phyloP scores from a whole-genome alignment of 2,797 vertebrate species.

The Monodelphis domestica region DNA sequence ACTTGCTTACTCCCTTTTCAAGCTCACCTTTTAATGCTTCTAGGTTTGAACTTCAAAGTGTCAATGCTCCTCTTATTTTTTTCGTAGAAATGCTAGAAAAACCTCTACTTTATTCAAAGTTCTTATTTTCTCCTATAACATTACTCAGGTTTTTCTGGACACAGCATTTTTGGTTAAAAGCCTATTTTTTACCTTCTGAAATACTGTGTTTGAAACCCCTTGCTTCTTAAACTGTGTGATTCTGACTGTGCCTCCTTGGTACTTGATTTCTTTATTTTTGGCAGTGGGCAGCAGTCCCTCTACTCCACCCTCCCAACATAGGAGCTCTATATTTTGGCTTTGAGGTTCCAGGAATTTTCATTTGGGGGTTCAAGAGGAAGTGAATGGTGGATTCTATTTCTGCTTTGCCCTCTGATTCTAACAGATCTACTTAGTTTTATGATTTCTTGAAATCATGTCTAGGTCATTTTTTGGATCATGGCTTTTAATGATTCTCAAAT shows the following conservation, averaged over 20 bases:
- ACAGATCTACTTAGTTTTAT: background rate
- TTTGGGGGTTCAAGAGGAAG: background rate
- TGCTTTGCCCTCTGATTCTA: background rate
- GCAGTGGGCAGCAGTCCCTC: too few relatives aligned
- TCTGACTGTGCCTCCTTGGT: background rate
- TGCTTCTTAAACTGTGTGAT: background rate
- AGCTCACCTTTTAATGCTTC: background rate
- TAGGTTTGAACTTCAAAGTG: background rate
- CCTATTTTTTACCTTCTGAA: background rate
- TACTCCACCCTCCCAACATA: too few relatives aligned
- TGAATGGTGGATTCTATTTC: background rate
- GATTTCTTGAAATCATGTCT: background rate
- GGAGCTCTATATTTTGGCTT: background rate
- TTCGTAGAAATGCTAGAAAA: too few relatives aligned
- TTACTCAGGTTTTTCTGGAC: background rate
- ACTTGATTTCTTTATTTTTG: background rate
- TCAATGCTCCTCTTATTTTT: background rate
- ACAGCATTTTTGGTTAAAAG: background rate
- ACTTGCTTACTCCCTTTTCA: background rate
- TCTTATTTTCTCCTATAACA: background rate
- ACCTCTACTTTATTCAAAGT: background rate
- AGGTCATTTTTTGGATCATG: too few relatives aligned
- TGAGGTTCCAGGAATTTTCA: background rate
- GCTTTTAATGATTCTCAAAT: too few relatives aligned
- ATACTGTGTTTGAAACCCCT: background rate